Evolutionary conservation across 2,888 invertebrate genomes (phyloP).

Genomic region (Autographa gamma): DNA sequence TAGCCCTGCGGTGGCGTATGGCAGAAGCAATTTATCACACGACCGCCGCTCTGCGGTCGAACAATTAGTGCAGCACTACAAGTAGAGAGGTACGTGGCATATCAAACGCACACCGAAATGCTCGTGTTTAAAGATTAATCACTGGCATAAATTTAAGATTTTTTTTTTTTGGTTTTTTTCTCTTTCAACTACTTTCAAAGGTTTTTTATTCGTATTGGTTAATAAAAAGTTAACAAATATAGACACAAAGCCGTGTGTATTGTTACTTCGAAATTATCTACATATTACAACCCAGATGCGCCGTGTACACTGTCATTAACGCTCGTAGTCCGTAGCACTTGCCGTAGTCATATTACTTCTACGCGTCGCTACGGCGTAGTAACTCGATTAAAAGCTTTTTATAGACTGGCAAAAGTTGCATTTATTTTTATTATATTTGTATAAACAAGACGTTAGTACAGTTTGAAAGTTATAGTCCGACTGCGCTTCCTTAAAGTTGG

Average conservation of each 20-base stretch:
- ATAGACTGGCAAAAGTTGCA: background rate
- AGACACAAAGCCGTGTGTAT: conserved; percentile 9
- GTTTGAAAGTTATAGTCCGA: background rate
- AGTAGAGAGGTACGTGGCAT: background rate
- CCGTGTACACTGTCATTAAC: conserved; percentile 12
- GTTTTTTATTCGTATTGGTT: no score
- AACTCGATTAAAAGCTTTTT: conserved; percentile 29
- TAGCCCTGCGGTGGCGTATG: conserved; percentile 40
- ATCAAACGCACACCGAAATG: background rate
- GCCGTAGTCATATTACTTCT: conserved; percentile 15
- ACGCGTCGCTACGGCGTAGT: conserved; percentile 25
- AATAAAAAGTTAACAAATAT: no score
- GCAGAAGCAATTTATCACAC: conserved; percentile 53
- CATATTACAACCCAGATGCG: conserved; percentile 12
- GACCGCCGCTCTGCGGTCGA: conserved; percentile 55
- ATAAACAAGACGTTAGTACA: background rate
- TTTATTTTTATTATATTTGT: background rate
- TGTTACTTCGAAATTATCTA: conserved; percentile 16
- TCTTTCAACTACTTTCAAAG: no score
- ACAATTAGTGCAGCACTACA: conserved; percentile 54
- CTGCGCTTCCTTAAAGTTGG: background rate
- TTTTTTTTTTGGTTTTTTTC: no score
- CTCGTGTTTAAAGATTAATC: background rate
- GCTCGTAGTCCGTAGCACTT: conserved; percentile 8
- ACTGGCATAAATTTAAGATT: background rate